These are phyloP conservation scores for Polyergus mexicanus DNA, from an alignment of 1,140 invertebrate genomes.

Conservation along the genomic window DNA sequence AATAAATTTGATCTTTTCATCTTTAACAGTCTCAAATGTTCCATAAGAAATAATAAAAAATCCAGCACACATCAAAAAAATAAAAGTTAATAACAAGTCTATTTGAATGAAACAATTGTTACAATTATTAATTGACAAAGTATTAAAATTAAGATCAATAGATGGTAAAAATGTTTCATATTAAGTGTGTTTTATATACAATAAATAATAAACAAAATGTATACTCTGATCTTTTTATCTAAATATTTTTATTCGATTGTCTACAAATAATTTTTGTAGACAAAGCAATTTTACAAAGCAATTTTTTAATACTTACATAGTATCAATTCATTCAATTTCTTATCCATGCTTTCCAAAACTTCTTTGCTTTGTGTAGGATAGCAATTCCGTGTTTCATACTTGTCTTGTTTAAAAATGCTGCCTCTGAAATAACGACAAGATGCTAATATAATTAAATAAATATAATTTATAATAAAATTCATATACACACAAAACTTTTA, in stretches of 20 bases:
- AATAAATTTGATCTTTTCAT: neutral
- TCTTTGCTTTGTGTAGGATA: conserved; percentile 89
- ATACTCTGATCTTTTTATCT: neutral
- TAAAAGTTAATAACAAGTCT: neutral
- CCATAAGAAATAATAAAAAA: neutral
- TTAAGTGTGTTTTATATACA: neutral
- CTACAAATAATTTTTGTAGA: neutral
- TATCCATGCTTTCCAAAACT: conserved; percentile 83
- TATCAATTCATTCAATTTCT: conserved; percentile 88
- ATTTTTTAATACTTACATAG: conserved; percentile 77
- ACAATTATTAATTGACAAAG: neutral
- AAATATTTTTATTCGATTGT: conserved; percentile 20
- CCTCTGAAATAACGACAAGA: conserved; percentile 79
- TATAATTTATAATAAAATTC: neutral
- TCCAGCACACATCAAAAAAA: neutral
- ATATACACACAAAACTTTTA: neutral
- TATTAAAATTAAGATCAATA: too few relatives aligned
- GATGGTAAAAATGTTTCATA: neutral
- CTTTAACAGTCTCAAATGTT: neutral
- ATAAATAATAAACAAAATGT: neutral
- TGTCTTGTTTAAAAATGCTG: conserved; percentile 86
- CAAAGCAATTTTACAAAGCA: too few relatives aligned
- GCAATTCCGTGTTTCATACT: conserved; percentile 90
- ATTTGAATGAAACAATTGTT: neutral
- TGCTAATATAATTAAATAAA: conserved; percentile 25